Base-by-base conservation (phyloP, 2,888 invertebrate species). In the Panopea generosa region DNA sequence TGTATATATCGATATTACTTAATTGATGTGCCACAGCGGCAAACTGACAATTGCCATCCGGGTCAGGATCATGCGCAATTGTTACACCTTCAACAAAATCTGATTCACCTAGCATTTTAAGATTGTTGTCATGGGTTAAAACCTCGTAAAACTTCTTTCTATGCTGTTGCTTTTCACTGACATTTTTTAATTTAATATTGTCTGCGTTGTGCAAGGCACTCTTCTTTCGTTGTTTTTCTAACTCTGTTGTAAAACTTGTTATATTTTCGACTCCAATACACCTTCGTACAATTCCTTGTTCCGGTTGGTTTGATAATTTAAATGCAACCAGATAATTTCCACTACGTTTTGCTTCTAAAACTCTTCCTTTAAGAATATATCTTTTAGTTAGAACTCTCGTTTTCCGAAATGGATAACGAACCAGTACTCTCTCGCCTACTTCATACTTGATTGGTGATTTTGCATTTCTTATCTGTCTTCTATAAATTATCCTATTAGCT, bases 41-140 rank as follows among this genome's bases (percentile, higher is more conserved):
- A 55, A 65, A 65, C 26, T 65, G 65, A 20, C 65, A 65, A 22
- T 65, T 65, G 2, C 65, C 55, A 26, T 55, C 45, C n/a, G 65
- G 65, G 9, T 55, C 20, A 16, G 65, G 65, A n/a, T 40, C 55
- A 14, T 18, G 3, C 1, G 40, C 6, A 16, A 65, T 22, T 16
- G 2, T 7, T 6, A 65, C 65, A 26, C 52, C 14, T 20, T 9
- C 20, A 1, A 18, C 7, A 26, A 27, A 16, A 2, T 38, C 24
- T 22, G 52, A 40, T 11, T 9, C 7, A 11, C 43, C 18, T 33
- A 33, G 33, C 18, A 27, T 24, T 7, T 45, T 3, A 6, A 65
- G 2, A 20, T 65, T 65, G 27, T 65, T 55, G 18, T 40, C 20
- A 26, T 65, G 65, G 9, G 2, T 53, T n/a, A n/a, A 24, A 24